Percentiles rank a stretch among this genome's conserved stretches.
Conservation (phyloP, 2,113 vertebrate genomes). For the Aramus guarauna region DNA sequence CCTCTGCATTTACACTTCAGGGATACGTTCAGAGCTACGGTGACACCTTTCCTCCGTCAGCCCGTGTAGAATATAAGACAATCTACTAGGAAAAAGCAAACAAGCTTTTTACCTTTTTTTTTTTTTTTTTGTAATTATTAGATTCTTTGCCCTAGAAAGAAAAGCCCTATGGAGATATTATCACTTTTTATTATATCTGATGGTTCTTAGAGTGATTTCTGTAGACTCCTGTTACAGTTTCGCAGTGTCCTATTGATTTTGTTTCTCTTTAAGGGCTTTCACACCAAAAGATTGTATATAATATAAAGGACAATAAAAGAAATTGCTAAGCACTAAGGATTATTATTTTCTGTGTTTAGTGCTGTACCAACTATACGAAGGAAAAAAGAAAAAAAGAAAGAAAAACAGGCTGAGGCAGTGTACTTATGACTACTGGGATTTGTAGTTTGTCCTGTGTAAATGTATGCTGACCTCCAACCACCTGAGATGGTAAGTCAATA, state of each 20-base stretch:
- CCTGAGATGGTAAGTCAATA: background rate
- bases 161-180: background rate
- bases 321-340: conserved; percentile 35
- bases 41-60: background rate
- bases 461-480: background rate
- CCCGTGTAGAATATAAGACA: background rate
- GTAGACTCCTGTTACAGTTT: conserved; percentile 25
- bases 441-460: conserved; percentile 26
- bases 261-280: conserved; percentile 35
- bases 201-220: conserved; percentile 22
- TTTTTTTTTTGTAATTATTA: conserved; percentile 6
- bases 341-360: conserved; percentile 25
- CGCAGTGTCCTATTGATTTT: conserved; percentile 37
- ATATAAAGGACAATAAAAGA: conserved; percentile 15
- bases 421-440: background rate
- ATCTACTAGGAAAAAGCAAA: background rate
- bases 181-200: background rate
- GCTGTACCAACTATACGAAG: background rate
- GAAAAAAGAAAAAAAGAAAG: background rate
- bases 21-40: background rate
- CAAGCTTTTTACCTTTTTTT: background rate
- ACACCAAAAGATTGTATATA: background rate
- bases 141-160: background rate
- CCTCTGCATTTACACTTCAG: background rate
- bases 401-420: background rate